These are phyloP conservation scores for Phrynocephalus forsythii DNA, from an alignment of 2,797 vertebrate species.

Conservation along the genomic window DNA sequence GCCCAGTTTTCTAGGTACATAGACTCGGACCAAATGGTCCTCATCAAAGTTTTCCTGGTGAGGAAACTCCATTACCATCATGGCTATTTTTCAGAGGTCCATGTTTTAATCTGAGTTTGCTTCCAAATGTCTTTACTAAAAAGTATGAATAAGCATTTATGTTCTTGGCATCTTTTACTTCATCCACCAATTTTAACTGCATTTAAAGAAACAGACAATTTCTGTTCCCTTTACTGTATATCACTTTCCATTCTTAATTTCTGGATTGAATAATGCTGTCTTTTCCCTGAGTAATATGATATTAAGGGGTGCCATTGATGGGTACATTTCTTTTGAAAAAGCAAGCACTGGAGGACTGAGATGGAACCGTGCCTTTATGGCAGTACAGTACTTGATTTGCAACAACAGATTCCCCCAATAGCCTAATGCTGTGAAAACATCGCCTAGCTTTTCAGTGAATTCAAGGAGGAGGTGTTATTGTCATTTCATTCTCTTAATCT, in stretches of 20 bases:
- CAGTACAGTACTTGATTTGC: too few species aligned
- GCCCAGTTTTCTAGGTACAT: background rate
- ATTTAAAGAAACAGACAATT: conserved; percentile 42
- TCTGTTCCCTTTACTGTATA: conserved; percentile 35
- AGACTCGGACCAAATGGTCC: background rate
- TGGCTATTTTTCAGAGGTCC: background rate
- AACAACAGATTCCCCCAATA: too few species aligned
- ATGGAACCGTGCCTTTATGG: background rate
- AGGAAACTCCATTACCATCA: background rate
- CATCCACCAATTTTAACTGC: conserved; percentile 47
- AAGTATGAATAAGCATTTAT: conserved; percentile 53
- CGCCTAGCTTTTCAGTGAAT: background rate
- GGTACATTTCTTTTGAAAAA: background rate
- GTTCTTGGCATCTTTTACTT: conserved; percentile 44
- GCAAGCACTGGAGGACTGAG: background rate
- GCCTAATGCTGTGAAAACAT: too few species aligned
- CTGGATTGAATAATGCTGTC: background rate
- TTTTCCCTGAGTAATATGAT: background rate
- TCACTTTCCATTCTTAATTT: conserved; percentile 43
- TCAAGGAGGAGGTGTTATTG: background rate
- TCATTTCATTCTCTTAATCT: background rate
- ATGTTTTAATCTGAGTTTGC: background rate
- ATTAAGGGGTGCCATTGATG: background rate
- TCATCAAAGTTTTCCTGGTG: too few species aligned
- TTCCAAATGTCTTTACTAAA: conserved; percentile 58